phyloP scores from a whole-genome alignment of 2,113 vertebrate genomes.

The Pao palembangensis region DNA sequence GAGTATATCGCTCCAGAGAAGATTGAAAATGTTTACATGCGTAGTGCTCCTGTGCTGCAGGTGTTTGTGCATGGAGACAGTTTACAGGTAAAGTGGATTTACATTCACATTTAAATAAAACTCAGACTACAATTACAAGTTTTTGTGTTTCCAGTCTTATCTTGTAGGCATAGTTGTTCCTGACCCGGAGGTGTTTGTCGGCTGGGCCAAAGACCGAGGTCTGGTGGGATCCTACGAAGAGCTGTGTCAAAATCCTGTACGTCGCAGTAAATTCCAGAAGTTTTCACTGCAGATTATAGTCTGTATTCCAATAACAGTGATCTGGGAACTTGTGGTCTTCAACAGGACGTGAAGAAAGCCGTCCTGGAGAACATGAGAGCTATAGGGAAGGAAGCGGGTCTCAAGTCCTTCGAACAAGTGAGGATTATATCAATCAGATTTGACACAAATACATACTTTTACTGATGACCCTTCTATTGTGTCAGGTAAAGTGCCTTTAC shows the following conservation, averaged over 20 bases:
- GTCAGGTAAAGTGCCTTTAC: slow-evolving; percentile 73
- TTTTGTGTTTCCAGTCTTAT: slow-evolving; percentile 58
- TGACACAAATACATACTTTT: background rate
- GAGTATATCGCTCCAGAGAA: slow-evolving; percentile 81
- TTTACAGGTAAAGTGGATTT: slow-evolving; percentile 66
- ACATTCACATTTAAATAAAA: background rate
- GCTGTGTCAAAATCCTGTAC: slow-evolving; percentile 76
- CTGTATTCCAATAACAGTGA: background rate
- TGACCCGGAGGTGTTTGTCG: slow-evolving; percentile 73
- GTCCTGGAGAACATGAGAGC: slow-evolving; percentile 74
- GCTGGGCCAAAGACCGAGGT: slow-evolving; percentile 71
- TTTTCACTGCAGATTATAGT: background rate
- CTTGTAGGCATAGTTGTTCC: slow-evolving; percentile 76
- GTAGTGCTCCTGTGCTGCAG: slow-evolving; percentile 72
- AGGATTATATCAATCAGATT: slow-evolving; percentile 1
- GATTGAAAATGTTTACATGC: slow-evolving; percentile 78
- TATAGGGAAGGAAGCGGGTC: slow-evolving; percentile 70
- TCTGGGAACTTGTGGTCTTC: background rate
- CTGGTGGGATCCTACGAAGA: slow-evolving; percentile 72
- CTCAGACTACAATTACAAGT: background rate
- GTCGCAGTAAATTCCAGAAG: slow-evolving; percentile 5
- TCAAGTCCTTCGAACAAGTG: slow-evolving; percentile 80
- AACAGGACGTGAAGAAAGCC: slow-evolving; percentile 70
- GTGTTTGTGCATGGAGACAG: slow-evolving; percentile 80
- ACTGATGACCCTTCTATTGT: background rate